These are phyloP conservation scores for Nautilus pompilius DNA, from an alignment of 1,140 invertebrate genomes.

Conservation along the genomic window DNA sequence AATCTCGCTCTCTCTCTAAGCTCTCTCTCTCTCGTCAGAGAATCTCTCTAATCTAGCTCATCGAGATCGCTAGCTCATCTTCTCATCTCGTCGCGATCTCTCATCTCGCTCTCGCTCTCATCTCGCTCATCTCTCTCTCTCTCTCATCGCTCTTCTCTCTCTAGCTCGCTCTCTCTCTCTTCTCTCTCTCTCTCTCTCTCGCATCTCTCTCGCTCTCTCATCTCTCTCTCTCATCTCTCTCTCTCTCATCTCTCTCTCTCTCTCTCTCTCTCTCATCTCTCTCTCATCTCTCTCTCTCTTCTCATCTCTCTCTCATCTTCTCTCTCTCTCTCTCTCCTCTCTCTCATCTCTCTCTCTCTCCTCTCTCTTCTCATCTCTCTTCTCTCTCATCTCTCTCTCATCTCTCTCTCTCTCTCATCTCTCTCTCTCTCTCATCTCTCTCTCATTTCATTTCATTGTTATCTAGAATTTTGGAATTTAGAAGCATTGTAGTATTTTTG, in stretches of 20 bases:
- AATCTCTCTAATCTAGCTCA: too few species aligned
- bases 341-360: not conserved
- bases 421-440: not conserved
- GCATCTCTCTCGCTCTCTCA: not conserved
- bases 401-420: not conserved
- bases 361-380: not conserved
- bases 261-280: not conserved
- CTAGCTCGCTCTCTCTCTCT: not conserved
- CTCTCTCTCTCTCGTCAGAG: too few species aligned
- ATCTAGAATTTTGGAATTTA: not conserved
- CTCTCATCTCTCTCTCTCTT: not conserved
- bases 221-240: not conserved
- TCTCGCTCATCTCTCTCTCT: not conserved
- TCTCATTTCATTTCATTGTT: not conserved
- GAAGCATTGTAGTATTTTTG: not conserved
- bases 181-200: not conserved
- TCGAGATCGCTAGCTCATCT: too few species aligned
- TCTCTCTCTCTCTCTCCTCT: not conserved
- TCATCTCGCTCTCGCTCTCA: not conserved
- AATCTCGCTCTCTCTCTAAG: too few species aligned
- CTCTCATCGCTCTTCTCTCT: not conserved
- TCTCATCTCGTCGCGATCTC: too few species aligned
- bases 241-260: not conserved
- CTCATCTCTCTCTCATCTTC: not conserved
- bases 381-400: not conserved